Evolutionary conservation across 2,797 vertebrate genomes (phyloP).

Genomic region (Acanthiza pusilla): DNA sequence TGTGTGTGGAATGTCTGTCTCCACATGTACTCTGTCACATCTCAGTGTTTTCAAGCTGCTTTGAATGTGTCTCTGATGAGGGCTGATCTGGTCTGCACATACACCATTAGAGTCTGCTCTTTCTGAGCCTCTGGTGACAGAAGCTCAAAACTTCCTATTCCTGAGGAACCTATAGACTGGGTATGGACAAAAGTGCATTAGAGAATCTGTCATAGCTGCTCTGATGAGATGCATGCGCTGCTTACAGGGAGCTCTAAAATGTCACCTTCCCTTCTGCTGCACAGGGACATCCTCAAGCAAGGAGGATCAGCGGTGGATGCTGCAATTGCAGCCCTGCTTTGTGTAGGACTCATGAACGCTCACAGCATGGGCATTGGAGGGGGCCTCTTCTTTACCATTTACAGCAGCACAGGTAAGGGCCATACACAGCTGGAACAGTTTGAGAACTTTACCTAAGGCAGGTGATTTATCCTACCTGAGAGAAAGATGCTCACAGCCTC

Average conservation of each 20-base stretch:
- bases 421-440: not conserved
- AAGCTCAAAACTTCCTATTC: not conserved
- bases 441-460: not conserved
- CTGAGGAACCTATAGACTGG: not conserved
- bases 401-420: conserved; percentile 80
- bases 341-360: conserved; percentile 86
- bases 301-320: conserved; percentile 90
- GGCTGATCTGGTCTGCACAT: not conserved
- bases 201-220: not conserved
- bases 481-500: not conserved
- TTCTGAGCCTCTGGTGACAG: not conserved
- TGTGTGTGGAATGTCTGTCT: not conserved
- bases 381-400: conserved; percentile 89
- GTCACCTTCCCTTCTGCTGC: not conserved
- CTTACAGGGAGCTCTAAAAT: not conserved
- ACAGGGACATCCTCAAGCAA: conserved; percentile 82
- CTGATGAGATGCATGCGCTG: not conserved
- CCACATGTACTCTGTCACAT: not conserved
- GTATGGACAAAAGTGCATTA: not conserved
- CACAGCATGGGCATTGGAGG: conserved; percentile 96
- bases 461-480: not conserved
- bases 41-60: not conserved
- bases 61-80: not conserved
- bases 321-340: conserved; percentile 86
- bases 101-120: not conserved